Evolutionary conservation across 1,140 invertebrate species (phyloP), one percentile per base, ranked within the genome.

Genomic region (Augochlora pura): DNA sequence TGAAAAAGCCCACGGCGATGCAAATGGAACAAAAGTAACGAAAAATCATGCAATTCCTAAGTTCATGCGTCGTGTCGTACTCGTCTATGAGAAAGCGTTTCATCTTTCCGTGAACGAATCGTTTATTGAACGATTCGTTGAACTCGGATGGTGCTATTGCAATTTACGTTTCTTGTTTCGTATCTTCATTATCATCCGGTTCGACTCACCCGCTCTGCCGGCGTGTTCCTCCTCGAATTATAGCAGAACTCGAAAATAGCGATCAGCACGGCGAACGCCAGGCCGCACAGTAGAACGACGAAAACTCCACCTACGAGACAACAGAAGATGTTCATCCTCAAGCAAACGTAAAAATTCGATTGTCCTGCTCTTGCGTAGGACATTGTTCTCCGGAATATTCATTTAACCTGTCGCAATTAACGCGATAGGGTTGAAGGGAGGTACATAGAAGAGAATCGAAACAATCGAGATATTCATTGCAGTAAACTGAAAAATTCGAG

Each of bases 181-280:
- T 27, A 3, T 49, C 6, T 9, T 8, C 18, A n/a, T 4, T 23
- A 12, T 32, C 32, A 32, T 32, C 18, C n/a, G 16, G 5, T 38
- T 42, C 1, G 39, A 92, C 92, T 94, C 90, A 96, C 95, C 91
- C 94, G 94, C 90, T 97, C 96, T 23, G 93, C 92, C 63, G 94
- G 91, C 64, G 95, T 94, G 90, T 95, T 96, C 90, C 94, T 95
- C 85, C 95, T 95, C 0, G 96, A 96, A 90, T 97, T 97, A 94
- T 96, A 97, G 84, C 96, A 96, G 90, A 98, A 97, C 91, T 97
- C 97, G 83, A 96, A 94, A 77, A 97, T 96, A 16, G 96, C 95
- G 9, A 97, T 94, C 9, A 97, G 91, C 62, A 97, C 94, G 21
- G 96, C 96, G 52, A 96, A 94, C 5, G 95, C 95, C 27, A 97